Base-by-base conservation (phyloP, 2,113 vertebrate genomes). In the Gorilla gorilla region DNA sequence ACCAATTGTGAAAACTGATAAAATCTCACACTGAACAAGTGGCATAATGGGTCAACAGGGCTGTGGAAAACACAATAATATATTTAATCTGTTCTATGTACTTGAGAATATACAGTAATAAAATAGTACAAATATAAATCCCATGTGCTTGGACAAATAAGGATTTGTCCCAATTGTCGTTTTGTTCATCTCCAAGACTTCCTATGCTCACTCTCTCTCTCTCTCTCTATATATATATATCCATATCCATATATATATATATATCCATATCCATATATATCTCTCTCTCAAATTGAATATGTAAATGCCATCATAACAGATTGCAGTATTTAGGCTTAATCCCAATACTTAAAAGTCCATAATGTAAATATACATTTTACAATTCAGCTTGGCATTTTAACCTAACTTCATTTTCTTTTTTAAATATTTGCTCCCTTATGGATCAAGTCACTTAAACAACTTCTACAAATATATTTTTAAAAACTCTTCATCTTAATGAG, bases 1-100 rank as follows among this genome's bases (percentile, higher is more conserved):
- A 93, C 84, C 81, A 95, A 95, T 97, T 98, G 97, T 98, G 96
- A 97, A 96, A 95, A 96, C 59, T 95, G 80, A 78, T 88, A 76
- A 87, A 97, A 87, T 90, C 95, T 96, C 75, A 87, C 89, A 86
- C 84, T 97, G 89, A 97, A 68, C 9, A 94, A 94, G 90, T 89
- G 72, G 81, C n/a, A 94, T 88, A 84, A 97, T 95, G 88, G 80
- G 38, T 59, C 94, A 80, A 96, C 72, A 96, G 89, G 55, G 83
- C 89, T 87, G 0, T 25, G 70, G 66, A 73, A 95, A 75, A 76
- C n/a, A 80, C 35, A n/a, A 23, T 73, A 35, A 92, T 82, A 20
- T 27, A 55, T n/a, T 61, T 81, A 38, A 57, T 73, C 43, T 55
- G 55, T 55, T 76, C 50, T 85, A 35, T 50, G 16, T 80, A 81